A percentile compares a stretch with the other conserved stretches of the same genome.
Evolutionary conservation across 2,888 invertebrate genomes (phyloP).

Genomic region (Scaptomyza reducta): DNA sequence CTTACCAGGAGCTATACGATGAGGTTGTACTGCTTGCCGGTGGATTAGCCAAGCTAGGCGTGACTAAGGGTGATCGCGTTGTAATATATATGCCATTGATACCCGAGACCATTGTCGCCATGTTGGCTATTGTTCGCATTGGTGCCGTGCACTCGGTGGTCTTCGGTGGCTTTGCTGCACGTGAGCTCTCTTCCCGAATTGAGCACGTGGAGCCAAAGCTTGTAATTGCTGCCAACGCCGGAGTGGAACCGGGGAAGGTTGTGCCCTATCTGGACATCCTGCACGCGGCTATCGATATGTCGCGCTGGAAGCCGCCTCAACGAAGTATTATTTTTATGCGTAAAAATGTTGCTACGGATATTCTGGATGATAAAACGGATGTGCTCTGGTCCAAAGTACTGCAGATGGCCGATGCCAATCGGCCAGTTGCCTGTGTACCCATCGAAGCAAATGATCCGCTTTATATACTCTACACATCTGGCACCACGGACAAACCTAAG

Average conservation of each 20-base stretch:
- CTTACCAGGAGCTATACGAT: slow-evolving; percentile 92
- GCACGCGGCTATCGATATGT: slow-evolving; percentile 88
- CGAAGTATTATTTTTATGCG: slow-evolving; percentile 93
- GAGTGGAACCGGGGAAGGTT: slow-evolving; percentile 93
- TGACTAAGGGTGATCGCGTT: slow-evolving; percentile 92
- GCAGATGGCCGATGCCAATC: slow-evolving; percentile 80
- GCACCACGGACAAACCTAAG: slow-evolving; percentile 90
- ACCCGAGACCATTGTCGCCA: slow-evolving; percentile 94
- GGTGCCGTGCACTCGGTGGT: slow-evolving; percentile 98
- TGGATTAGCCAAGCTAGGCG: slow-evolving; percentile 90
- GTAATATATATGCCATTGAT: slow-evolving; percentile 98
- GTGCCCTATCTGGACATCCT: slow-evolving; percentile 85
- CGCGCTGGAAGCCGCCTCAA: slow-evolving; percentile 87
- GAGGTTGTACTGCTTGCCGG: slow-evolving; percentile 90
- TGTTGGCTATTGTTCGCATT: slow-evolving; percentile 93
- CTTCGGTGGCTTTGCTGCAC: slow-evolving; percentile 96
- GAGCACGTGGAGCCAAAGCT: slow-evolving; percentile 95
- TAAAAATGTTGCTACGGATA: slow-evolving; percentile 86
- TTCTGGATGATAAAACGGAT: slow-evolving; percentile 88
- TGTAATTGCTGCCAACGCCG: slow-evolving; percentile 95
- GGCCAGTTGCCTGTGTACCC: slow-evolving; percentile 91
- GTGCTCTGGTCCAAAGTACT: slow-evolving; percentile 91
- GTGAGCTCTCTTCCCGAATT: slow-evolving; percentile 93
- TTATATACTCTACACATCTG: slow-evolving; percentile 96
- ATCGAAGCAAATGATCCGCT: slow-evolving; percentile 95